Conservation (phyloP, 1,140 invertebrate genomes). For the Drosophila pallidifrons region DNA sequence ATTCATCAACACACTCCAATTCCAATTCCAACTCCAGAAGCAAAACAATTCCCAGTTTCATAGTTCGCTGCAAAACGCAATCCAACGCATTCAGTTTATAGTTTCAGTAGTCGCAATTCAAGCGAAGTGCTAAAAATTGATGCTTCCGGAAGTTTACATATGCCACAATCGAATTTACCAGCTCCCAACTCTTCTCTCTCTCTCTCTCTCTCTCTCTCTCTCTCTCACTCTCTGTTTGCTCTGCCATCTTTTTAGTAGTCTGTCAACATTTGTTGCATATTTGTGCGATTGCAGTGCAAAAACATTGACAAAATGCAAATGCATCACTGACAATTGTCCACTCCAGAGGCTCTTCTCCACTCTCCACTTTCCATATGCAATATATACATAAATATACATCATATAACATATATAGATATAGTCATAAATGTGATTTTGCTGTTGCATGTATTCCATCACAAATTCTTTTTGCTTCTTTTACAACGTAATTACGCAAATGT, state of each 20-base stretch:
- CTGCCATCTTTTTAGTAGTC: conserved; percentile 8
- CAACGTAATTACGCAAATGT: neutral
- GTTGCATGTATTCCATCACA: conserved; percentile 32
- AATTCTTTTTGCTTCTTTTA: conserved; percentile 13
- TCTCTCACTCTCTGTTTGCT: too few species aligned
- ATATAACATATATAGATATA: neutral
- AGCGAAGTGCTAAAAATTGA: conserved; percentile 46
- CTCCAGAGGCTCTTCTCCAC: neutral
- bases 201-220: neutral
- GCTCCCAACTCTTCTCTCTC: neutral
- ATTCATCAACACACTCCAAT: conserved; percentile 3
- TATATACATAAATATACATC: neutral
- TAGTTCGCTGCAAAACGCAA: neutral
- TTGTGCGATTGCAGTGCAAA: conserved; percentile 14
- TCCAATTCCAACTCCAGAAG: neutral
- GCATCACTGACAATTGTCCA: conserved; percentile 14
- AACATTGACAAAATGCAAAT: conserved; percentile 26
- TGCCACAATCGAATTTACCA: conserved; percentile 27
- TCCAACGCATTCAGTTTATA: conserved; percentile 11
- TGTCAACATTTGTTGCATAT: conserved; percentile 33
- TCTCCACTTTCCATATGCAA: too few species aligned
- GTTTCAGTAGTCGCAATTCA: conserved; percentile 6
- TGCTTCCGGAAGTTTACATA: conserved; percentile 46
- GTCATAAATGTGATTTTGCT: conserved; percentile 5
- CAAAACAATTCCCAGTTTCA: conserved; percentile 7